Conservation (phyloP, 2,888 invertebrate species). For the Parnassius orleans region DNA sequence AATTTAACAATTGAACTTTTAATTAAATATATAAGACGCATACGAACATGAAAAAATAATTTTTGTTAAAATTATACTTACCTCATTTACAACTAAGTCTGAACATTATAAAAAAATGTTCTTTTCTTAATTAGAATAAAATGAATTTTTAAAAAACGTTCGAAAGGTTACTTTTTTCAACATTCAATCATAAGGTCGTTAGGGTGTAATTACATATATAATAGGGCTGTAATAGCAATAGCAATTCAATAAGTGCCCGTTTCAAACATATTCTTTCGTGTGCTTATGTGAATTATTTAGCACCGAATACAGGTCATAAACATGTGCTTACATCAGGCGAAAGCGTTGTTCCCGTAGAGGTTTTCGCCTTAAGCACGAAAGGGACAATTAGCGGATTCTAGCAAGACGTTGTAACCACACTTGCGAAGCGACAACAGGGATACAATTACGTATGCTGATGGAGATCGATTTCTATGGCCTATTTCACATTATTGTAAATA, state of each 20-base stretch:
- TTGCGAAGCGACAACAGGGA: slow-evolving; percentile 41
- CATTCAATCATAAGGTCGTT: background rate
- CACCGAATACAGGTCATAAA: slow-evolving; percentile 21
- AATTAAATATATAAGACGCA: too few species aligned
- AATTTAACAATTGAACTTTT: too few species aligned
- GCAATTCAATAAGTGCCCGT: slow-evolving; percentile 19
- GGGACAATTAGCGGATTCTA: slow-evolving; percentile 32
- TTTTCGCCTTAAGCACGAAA: slow-evolving; percentile 35
- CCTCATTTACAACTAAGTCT: too few species aligned
- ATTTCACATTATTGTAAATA: slow-evolving; percentile 7
- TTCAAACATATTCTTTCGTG: background rate
- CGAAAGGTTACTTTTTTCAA: too few species aligned
- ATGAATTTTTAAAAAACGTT: too few species aligned
- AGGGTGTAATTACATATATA: slow-evolving; percentile 9
- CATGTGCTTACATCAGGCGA: slow-evolving; percentile 33
- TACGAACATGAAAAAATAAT: too few species aligned
- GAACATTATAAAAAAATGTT: too few species aligned
- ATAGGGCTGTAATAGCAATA: slow-evolving; percentile 13
- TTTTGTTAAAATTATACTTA: too few species aligned
- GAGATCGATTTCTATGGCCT: slow-evolving; percentile 37
- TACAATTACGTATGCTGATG: slow-evolving; percentile 33
- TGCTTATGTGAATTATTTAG: slow-evolving; percentile 9
- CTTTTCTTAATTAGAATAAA: too few species aligned
- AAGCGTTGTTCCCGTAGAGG: slow-evolving; percentile 29
- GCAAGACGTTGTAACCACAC: slow-evolving; percentile 38